A percentile compares a stretch with the other conserved stretches of the same genome.
These are phyloP conservation scores for Vanessa tameamea DNA, from an alignment of 1,140 invertebrate species.

Conservation along the genomic window DNA sequence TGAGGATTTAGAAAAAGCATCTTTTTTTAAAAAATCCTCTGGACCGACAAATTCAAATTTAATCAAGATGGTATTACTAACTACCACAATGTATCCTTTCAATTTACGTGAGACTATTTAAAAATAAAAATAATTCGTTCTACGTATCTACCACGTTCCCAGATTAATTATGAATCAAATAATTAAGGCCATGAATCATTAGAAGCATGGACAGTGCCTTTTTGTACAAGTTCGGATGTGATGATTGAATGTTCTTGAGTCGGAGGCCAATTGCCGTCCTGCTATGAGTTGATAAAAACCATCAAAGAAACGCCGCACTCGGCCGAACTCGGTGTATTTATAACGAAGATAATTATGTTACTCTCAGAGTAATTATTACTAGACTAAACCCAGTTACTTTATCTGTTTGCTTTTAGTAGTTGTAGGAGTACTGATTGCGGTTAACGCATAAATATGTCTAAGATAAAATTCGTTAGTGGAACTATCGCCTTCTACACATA, in stretches of 20 bases:
- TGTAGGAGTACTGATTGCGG: neutral
- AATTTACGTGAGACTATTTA: neutral
- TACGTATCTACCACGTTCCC: neutral
- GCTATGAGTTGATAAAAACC: conserved; percentile 26
- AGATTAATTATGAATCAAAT: conserved; percentile 24
- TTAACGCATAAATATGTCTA: conserved; percentile 3
- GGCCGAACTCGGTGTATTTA: conserved; percentile 8
- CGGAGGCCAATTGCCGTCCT: conserved; percentile 19
- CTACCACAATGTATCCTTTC: neutral
- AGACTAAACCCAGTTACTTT: conserved; percentile 5
- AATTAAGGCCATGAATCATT: conserved; percentile 27
- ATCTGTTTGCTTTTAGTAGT: conserved; percentile 12
- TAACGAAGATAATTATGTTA: conserved; percentile 28
- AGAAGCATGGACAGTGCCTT: conserved; percentile 21
- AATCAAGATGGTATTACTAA: too few species aligned
- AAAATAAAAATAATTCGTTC: neutral
- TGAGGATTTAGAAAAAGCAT: too few species aligned
- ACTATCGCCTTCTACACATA: too few species aligned
- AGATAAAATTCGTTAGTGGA: neutral
- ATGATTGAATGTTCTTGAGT: conserved; percentile 24
- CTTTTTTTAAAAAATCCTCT: too few species aligned
- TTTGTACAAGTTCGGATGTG: conserved; percentile 27
- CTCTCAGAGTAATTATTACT: conserved; percentile 13
- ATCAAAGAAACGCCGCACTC: conserved; percentile 26
- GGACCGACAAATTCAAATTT: too few species aligned